Base-by-base conservation (phyloP, 2,797 vertebrate species). In the Onychomys arenicola region DNA sequence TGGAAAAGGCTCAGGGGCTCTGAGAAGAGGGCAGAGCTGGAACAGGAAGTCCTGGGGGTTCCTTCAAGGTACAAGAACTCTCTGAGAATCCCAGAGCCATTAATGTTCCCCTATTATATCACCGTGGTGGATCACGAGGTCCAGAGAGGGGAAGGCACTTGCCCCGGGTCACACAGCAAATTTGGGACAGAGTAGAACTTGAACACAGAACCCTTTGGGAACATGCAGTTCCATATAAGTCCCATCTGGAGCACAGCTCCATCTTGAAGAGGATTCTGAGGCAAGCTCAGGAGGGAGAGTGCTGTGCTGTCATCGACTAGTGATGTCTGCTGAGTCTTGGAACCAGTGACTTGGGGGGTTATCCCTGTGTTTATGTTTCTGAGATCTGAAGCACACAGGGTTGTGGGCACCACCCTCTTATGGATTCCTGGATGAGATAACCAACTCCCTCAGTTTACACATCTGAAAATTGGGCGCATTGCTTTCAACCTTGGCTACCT, bases 401-500 rank as follows among this genome's bases (percentile, higher is more conserved):
- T 61, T 69, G 83, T 71, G 27, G 12, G 73, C 16, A 37, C n/a
- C 61, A 13, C 67, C 37, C 0, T 61, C 78, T 86, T 61, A n/a
- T 73, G 43, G 83, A 71, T 10, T 77, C 43, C 52, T 69, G 37
- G 55, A 61, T 4, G 57, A 63, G 27, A 37, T 57, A 82, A 55
- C 34, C 78, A 52, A 21, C 37, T 83, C 49, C 87, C 85, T 76
- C 76, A 95, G 88, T 93, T 75, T 95, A 43, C 78, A 91, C 32
- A 40, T 52, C 78, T 83, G 57, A 49, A 73, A 86, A 77, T 0
- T 63, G 81, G 29, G 71, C 19, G 9, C 27, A 3, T 25, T 19
- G 43, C n/a, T 29, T 29, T n/a, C 40, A 59, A 43, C 19, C 78
- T 37, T 73, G 73, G 12, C 71, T 59, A 65, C 32, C 76, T 85